Base-by-base conservation (phyloP, 2,113 vertebrate species). In the Hippocampus guttulatus region DNA sequence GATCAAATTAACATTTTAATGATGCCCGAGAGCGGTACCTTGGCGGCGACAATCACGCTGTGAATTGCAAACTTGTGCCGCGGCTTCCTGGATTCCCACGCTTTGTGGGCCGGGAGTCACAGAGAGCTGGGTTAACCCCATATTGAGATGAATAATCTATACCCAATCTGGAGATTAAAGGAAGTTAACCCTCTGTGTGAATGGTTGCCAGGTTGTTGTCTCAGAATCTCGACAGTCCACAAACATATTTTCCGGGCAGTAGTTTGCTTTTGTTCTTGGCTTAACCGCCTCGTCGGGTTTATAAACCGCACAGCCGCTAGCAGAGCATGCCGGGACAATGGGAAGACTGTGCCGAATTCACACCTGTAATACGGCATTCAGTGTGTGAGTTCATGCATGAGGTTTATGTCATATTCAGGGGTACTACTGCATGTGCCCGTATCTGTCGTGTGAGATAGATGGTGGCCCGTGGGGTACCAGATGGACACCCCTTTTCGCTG, bases 401-500 rank as follows among this genome's bases (percentile, higher is more conserved):
- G 38, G 68, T 71, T 67, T 45, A 47, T 79, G n/a, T 70, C 45
- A 63, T 21, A 27, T 23, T 38, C 66, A 60, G 12, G 57, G 3
- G 15, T 27, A 70, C 68, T 75, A 47, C 52, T 41, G 49, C 60
- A 27, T 55, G 70, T 65, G 43, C 62, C 69, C 61, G 51, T 62
- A 12, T 54, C 23, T 60, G 23, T 8, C 64, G 40, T 69, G 64
- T 77, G 77, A 76, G 47, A 66, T 77, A 75, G 43, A 66, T 77
- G 68, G 76, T 77, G 75, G 71, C 76, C 77, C 76, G 75, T 68
- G 51, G 81, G 81, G 80, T 82, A 71, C 85, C 92, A 92, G 90
- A 92, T 92, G 91, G 91, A 91, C 81, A 66, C 81, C 85, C 75
- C 82, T 76, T 84, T 86, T 87, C 86, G 85, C 51, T 77, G 25